Percentiles rank a stretch among this genome's conserved stretches.
Evolutionary conservation across 2,113 vertebrate species (phyloP).

Genomic region (Saguinus midas): DNA sequence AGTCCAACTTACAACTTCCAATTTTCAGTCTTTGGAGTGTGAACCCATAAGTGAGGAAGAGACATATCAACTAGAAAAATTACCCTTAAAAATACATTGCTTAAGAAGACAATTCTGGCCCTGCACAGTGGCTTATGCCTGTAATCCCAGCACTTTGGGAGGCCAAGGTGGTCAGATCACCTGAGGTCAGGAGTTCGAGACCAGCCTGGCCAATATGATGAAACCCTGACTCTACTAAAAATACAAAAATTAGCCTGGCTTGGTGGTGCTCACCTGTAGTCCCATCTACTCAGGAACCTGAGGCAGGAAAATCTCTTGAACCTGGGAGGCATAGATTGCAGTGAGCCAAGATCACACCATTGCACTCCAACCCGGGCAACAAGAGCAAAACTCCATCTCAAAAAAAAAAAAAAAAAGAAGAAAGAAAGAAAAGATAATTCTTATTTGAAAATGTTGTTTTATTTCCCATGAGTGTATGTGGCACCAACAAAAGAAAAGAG

Average conservation of each 20-base stretch:
- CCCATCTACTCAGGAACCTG: too few species aligned
- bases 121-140: background rate
- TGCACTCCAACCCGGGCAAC: too few species aligned
- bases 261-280: too few species aligned
- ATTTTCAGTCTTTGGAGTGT: background rate
- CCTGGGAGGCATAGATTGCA: too few species aligned
- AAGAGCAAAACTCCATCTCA: too few species aligned
- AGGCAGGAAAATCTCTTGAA: too few species aligned
- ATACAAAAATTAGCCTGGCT: too few species aligned
- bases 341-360: too few species aligned
- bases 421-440: background rate
- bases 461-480: background rate
- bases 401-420: too few species aligned
- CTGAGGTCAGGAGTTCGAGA: background rate
- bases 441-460: conserved; percentile 20
- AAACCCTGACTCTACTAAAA: too few species aligned
- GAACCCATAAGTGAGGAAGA: background rate
- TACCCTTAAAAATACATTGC: background rate
- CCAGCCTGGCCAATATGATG: too few species aligned
- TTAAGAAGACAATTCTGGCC: background rate
- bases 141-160: background rate
- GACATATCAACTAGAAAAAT: background rate
- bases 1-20: background rate
- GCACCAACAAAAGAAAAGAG: background rate
- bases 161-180: background rate